Percentiles rank a stretch among this genome's conserved stretches.
phyloP scores from a whole-genome alignment of 2,888 invertebrate species.

The Ochropleura plecta region DNA sequence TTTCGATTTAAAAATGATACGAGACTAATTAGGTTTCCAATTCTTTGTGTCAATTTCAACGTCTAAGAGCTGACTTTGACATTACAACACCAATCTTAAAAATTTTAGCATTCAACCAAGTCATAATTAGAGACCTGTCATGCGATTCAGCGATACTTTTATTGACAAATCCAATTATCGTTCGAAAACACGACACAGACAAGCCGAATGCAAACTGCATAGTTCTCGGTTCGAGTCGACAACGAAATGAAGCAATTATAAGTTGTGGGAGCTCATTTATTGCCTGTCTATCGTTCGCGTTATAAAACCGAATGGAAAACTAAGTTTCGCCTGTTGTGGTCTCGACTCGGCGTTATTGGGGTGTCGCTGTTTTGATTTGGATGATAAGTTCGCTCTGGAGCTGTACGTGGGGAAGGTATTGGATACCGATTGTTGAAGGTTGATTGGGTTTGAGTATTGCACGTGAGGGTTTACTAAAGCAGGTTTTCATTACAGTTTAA shows the following conservation, averaged over 20 bases:
- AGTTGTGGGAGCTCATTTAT: constrained; percentile 88
- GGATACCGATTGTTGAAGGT: constrained; percentile 62
- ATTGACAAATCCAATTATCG: constrained; percentile 68
- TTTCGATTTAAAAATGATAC: constrained; percentile 26
- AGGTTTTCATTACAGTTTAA: constrained; percentile 43
- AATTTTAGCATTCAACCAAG: not conserved
- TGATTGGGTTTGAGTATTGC: constrained; percentile 44
- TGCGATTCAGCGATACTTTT: constrained; percentile 52
- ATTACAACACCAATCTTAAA: not conserved
- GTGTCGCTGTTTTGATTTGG: constrained; percentile 72
- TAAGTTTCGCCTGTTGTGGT: constrained; percentile 82
- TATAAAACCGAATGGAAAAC: constrained; percentile 86
- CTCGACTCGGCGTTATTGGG: constrained; percentile 75
- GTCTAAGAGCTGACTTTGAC: not conserved
- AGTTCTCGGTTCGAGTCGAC: constrained; percentile 74
- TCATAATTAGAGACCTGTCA: constrained; percentile 32
- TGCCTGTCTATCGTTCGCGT: constrained; percentile 87
- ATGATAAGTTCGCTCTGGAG: constrained; percentile 59
- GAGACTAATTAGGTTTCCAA: constrained; percentile 12
- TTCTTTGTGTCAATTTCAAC: constrained; percentile 9
- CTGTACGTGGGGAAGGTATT: constrained; percentile 62
- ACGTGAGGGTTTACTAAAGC: constrained; percentile 31
- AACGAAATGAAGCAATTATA: constrained; percentile 90
- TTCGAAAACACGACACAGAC: constrained; percentile 73
- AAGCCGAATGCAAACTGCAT: constrained; percentile 77